Conservation (phyloP, 2,797 vertebrate species). For the Acanthurus lineatus region DNA sequence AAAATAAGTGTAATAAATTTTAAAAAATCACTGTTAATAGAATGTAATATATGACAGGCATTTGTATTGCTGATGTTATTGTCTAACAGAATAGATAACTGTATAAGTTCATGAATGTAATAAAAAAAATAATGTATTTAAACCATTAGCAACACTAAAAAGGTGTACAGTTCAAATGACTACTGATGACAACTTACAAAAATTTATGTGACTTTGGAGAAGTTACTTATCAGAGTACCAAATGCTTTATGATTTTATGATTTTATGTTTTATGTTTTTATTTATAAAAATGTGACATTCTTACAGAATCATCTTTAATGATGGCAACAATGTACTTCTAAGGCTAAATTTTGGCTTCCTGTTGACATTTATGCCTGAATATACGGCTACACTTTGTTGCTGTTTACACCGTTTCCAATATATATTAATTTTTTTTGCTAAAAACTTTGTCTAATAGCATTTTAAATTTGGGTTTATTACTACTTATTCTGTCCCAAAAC, state of each 20-base stretch:
- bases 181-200: too few relatives aligned
- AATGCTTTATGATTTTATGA: not conserved
- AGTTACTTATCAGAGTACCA: not conserved
- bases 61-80: not conserved
- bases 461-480: too few relatives aligned
- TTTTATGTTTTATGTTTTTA: too few relatives aligned
- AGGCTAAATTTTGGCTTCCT: too few relatives aligned
- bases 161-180: not conserved
- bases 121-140: constrained; percentile 27
- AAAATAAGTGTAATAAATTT: too few relatives aligned
- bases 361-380: not conserved
- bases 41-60: constrained; percentile 3
- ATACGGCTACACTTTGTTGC: not conserved
- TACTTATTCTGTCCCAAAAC: too few relatives aligned
- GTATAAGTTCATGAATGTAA: constrained; percentile 9
- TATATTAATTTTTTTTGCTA: not conserved
- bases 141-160: constrained; percentile 2
- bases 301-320: too few relatives aligned
- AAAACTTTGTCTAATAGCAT: too few relatives aligned
- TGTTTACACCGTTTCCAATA: not conserved
- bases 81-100: constrained; percentile 21
- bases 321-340: too few relatives aligned
- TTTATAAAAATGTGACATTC: too few relatives aligned
- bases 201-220: too few relatives aligned
- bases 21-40: not conserved